These are phyloP conservation scores for Antennarius striatus DNA, from an alignment of 2,113 vertebrate genomes.

Conservation along the genomic window DNA sequence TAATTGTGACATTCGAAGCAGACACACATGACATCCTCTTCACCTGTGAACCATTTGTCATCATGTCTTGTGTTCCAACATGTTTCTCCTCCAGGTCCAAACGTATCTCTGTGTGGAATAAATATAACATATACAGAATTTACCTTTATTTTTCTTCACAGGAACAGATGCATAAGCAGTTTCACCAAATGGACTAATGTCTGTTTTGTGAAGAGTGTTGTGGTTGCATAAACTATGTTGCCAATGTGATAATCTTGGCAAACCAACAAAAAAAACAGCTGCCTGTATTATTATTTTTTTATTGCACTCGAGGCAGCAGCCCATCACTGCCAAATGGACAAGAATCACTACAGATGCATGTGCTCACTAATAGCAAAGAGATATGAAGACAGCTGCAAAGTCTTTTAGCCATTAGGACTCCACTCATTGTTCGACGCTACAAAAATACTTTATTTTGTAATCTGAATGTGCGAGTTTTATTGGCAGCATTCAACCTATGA, in stretches of 20 bases:
- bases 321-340: constrained; percentile 27
- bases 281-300: constrained; percentile 32
- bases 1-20: not conserved
- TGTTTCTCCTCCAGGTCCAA: constrained; percentile 5
- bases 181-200: constrained; percentile 23
- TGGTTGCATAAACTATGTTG: constrained; percentile 29
- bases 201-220: constrained; percentile 18
- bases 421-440: constrained; percentile 21
- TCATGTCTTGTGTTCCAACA: constrained; percentile 4
- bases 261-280: constrained; percentile 37
- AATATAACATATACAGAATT: constrained; percentile 13
- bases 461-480: constrained; percentile 47
- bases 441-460: constrained; percentile 41
- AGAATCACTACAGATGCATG: constrained; percentile 22
- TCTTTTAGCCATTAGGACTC: constrained; percentile 35
- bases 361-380: constrained; percentile 24
- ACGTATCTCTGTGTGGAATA: constrained; percentile 29
- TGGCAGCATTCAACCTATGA: constrained; percentile 40
- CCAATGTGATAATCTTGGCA: constrained; percentile 47
- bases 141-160: constrained; percentile 12
- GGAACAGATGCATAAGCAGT: constrained; percentile 22
- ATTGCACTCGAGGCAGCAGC: constrained; percentile 13
- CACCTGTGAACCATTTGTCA: constrained; percentile 25
- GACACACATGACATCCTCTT: constrained; percentile 5
- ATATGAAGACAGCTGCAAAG: constrained; percentile 39